Evolutionary conservation across 2,113 vertebrate genomes (phyloP).

Genomic region (Chaetura pelagica): DNA sequence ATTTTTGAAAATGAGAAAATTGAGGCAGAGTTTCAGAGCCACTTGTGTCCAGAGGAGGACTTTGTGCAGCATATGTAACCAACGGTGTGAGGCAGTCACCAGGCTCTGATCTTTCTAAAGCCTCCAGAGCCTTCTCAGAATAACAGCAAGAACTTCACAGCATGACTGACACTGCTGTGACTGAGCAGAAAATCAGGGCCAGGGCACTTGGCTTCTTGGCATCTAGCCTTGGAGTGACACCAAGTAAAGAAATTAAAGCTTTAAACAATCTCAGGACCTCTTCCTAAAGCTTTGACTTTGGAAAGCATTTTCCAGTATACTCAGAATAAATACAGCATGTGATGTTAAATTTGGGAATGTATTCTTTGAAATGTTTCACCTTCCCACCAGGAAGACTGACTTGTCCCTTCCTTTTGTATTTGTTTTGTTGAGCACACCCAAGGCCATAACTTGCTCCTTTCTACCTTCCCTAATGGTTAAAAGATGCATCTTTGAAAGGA

Average conservation of each 20-base stretch:
- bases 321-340: fast-evolving
- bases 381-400: not conserved
- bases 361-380: not conserved
- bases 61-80: not conserved
- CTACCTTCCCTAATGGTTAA: not conserved
- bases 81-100: not conserved
- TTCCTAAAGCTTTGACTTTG: not conserved
- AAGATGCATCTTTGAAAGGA: not conserved
- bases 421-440: not conserved
- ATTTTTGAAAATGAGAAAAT: not conserved
- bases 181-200: not conserved
- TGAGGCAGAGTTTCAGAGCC: not conserved
- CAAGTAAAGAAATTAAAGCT: not conserved
- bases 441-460: not conserved
- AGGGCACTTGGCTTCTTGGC: not conserved
- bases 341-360: not conserved
- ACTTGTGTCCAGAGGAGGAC: fast-evolving
- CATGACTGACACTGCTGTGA: not conserved
- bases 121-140: not conserved
- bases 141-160: not conserved
- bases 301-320: not conserved
- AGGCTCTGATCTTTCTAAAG: not conserved
- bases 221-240: not conserved
- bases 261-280: not conserved
- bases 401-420: not conserved